A percentile compares a stretch with the other conserved stretches of the same genome.
phyloP scores from a whole-genome alignment of 2,113 vertebrate species.

The Alexandromys fortis region DNA sequence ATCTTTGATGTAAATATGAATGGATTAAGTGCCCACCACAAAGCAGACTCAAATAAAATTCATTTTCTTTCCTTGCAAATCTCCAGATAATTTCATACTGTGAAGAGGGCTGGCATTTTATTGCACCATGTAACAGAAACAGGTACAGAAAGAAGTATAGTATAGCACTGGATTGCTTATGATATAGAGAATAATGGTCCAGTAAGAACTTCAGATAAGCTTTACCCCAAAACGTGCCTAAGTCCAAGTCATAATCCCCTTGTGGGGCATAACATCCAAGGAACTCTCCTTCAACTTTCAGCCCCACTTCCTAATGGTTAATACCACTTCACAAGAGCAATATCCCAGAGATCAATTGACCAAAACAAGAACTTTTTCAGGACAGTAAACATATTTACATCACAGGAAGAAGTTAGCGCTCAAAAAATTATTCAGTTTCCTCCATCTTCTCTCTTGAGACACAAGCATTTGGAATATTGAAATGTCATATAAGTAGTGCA shows the following conservation, averaged over 20 bases:
- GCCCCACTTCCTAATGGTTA: background rate
- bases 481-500: background rate
- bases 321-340: background rate
- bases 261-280: background rate
- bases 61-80: background rate
- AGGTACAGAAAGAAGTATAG: background rate
- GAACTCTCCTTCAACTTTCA: background rate
- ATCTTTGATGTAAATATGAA: slow-evolving; percentile 4
- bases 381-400: background rate
- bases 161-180: background rate
- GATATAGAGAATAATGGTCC: background rate
- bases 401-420: background rate
- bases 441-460: background rate
- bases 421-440: background rate
- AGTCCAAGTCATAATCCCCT: background rate
- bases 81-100: background rate
- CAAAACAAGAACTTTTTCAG: background rate
- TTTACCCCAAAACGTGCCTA: background rate
- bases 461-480: background rate
- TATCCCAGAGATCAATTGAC: background rate
- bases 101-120: background rate
- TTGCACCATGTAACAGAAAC: background rate
- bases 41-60: background rate
- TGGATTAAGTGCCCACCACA: background rate
- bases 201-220: slow-evolving; percentile 28